phyloP scores from a whole-genome alignment of 2,888 invertebrate genomes.

The Lithophane ornitopus region DNA sequence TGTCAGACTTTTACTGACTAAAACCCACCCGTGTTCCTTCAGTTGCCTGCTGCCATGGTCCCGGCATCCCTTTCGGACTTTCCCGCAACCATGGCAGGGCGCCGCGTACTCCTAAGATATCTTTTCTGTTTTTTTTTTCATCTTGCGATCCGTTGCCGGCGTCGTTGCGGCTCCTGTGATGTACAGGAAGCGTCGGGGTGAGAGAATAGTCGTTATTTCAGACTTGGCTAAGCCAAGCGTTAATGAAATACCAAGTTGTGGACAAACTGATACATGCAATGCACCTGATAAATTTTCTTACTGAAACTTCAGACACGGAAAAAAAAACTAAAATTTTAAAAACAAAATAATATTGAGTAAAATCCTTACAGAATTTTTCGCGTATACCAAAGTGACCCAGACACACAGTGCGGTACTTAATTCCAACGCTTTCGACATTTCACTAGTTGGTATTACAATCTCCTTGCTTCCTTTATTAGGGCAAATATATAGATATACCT shows the following conservation, averaged over 20 bases:
- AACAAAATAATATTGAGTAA: neutral
- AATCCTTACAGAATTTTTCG: conserved; percentile 12
- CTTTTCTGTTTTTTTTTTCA: no score
- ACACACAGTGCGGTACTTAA: conserved; percentile 19
- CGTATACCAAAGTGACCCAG: neutral
- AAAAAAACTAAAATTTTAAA: neutral
- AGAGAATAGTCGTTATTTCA: neutral
- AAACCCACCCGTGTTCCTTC: no score
- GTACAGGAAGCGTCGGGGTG: neutral
- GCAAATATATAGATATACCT: conserved; percentile 37
- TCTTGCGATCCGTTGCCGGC: no score
- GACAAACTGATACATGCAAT: neutral
- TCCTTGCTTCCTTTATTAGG: neutral
- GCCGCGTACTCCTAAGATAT: no score
- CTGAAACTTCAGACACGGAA: neutral
- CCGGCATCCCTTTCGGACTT: no score
- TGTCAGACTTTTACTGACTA: no score
- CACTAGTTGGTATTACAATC: conserved; percentile 1
- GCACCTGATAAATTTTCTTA: neutral
- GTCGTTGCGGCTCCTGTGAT: no score
- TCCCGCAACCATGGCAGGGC: no score
- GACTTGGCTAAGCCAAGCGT: no score
- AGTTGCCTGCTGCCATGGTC: no score
- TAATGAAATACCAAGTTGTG: neutral
- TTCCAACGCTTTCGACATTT: conserved; percentile 35